Conservation (phyloP, 2,113 vertebrate species). For the Lepus europaeus region DNA sequence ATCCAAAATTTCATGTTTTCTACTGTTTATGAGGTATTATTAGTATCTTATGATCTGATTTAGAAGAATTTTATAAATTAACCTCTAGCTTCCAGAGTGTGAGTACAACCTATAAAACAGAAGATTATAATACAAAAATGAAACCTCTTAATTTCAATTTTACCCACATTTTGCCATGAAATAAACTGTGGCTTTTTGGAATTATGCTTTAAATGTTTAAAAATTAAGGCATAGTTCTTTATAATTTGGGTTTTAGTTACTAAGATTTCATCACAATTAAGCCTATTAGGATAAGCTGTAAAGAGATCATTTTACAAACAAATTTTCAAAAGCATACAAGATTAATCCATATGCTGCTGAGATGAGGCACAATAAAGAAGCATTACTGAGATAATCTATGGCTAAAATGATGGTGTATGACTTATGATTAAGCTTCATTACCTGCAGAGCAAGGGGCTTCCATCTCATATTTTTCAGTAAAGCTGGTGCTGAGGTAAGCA, state of each 20-base stretch:
- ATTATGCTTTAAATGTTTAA: slow-evolving; percentile 71
- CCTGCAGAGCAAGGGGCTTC: slow-evolving; percentile 99
- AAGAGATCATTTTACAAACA: slow-evolving; percentile 89
- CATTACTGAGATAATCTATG: slow-evolving; percentile 90
- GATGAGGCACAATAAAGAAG: slow-evolving; percentile 92
- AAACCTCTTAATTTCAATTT: slow-evolving; percentile 67
- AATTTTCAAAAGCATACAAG: slow-evolving; percentile 88
- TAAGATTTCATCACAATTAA: slow-evolving; percentile 82
- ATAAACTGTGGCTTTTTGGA: slow-evolving; percentile 53
- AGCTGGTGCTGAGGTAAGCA: slow-evolving; percentile 98
- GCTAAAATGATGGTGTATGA: slow-evolving; percentile 93
- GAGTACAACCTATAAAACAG: slow-evolving; percentile 49
- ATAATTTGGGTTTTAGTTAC: slow-evolving; percentile 78
- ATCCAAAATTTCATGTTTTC: slow-evolving; percentile 52
- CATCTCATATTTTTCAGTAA: slow-evolving; percentile 99
- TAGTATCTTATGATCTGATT: slow-evolving; percentile 55
- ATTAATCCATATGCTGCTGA: slow-evolving; percentile 89
- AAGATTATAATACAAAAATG: slow-evolving; percentile 50
- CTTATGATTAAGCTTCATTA: slow-evolving; percentile 94
- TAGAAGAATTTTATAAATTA: slow-evolving; percentile 60
- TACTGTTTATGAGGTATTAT: slow-evolving; percentile 53
- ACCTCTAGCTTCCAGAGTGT: slow-evolving; percentile 27
- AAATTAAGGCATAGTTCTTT: slow-evolving; percentile 66
- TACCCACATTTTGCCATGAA: slow-evolving; percentile 60
- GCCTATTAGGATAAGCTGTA: slow-evolving; percentile 84